Base-by-base conservation (phyloP, 2,113 vertebrate genomes). In the Aphelocoma coerulescens region DNA sequence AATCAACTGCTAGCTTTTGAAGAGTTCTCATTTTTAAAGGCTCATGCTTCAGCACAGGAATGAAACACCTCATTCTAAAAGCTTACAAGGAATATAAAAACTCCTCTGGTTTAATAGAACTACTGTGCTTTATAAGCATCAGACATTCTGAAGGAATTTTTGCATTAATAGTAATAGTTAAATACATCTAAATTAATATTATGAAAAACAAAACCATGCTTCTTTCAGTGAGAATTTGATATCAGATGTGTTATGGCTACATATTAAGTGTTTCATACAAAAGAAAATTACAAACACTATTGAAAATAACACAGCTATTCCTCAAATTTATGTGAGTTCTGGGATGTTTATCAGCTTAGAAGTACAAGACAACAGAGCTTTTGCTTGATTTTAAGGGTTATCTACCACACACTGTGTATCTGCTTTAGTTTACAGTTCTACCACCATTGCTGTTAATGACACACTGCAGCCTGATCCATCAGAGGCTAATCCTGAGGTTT, bases 401-500 rank as follows among this genome's bases (percentile, higher is more conserved):
- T 57, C 54, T 73, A 22, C 43, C 37, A 43, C 39, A 52, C 5
- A 7, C 22, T 1, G 0, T 9, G 46, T 59, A 84, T 91, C 66
- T 85, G 76, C 65, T 89, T 77, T 49, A 54, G 62, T 71, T 82
- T 48, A 83, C 93, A 73, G 32, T 76, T 90, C 89, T 81, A 65
- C 80, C 66, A 89, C 89, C 61, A 44, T 3, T 66, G 57, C 94
- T 93, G 46, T 46, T 93, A 95, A 96, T 49, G 57, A 91, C 92
- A 80, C 21, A 51, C 54, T 46, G 85, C 62, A 93, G 82, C 55
- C 59, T 37, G 57, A 96, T 75, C 79, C 93, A 93, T 76, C 67
- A 82, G 51, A 71, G 85, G 95, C 96, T 98, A 97, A 98, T 98
- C 98, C 98, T 73, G 90, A 92, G 96, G 91, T 97, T 98, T 98